These are phyloP conservation scores for Epinephelus moara DNA, from an alignment of 2,113 vertebrate species.

Conservation along the genomic window DNA sequence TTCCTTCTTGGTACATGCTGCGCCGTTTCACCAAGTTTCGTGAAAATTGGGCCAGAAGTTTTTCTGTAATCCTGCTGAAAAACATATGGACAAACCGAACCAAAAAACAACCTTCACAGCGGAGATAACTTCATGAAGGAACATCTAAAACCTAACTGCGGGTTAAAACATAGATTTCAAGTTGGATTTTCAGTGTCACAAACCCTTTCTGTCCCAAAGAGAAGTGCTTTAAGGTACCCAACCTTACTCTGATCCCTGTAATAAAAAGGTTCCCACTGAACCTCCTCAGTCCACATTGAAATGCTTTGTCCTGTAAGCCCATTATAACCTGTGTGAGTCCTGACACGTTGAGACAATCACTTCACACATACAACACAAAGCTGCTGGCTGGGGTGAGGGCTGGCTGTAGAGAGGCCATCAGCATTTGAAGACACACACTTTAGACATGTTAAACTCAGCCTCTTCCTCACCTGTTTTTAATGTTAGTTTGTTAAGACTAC, in stretches of 20 bases:
- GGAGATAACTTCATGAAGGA: too few relatives aligned
- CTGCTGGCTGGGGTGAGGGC: constrained; percentile 3
- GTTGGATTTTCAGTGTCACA: background rate
- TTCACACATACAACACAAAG: constrained; percentile 60
- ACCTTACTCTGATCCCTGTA: background rate
- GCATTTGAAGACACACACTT: constrained; percentile 44
- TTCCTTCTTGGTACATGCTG: too few relatives aligned
- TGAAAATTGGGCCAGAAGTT: too few relatives aligned
- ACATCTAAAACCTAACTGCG: background rate
- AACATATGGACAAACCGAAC: too few relatives aligned
- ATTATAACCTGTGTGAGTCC: constrained; percentile 59
- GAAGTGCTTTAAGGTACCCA: background rate
- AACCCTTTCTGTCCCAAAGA: background rate
- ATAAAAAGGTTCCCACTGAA: constrained; percentile 36
- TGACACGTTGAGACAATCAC: constrained; percentile 54
- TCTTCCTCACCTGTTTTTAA: constrained; percentile 6
- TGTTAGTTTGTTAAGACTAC: background rate
- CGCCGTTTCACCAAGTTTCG: too few relatives aligned
- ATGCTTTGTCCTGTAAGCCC: constrained; percentile 47
- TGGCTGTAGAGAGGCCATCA: constrained; percentile 24
- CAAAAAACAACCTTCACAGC: too few relatives aligned
- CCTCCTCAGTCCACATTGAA: constrained; percentile 37
- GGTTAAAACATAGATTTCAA: background rate
- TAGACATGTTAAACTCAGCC: constrained; percentile 18
- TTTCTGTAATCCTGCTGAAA: too few relatives aligned